These are phyloP conservation scores for Cichladusa arquata DNA, from an alignment of 2,113 vertebrate species.

Conservation along the genomic window DNA sequence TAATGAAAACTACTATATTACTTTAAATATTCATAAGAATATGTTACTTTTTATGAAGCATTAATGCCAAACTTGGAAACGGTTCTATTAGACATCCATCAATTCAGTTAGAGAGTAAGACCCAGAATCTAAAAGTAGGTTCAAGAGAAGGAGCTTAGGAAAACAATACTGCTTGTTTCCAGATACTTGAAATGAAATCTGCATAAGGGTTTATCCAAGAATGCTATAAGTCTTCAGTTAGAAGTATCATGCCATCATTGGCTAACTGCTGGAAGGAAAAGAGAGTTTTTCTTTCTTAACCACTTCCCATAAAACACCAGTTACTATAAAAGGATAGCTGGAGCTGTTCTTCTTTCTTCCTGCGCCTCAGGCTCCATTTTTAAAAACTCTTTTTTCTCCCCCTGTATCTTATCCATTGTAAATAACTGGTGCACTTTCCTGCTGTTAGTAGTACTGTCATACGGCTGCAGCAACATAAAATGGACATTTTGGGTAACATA, in stretches of 20 bases:
- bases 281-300: conserved; percentile 15
- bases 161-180: not conserved
- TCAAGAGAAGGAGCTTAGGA: not conserved
- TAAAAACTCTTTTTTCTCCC: not conserved
- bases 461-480: not conserved
- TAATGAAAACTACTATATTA: not conserved
- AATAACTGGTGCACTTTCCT: not conserved
- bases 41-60: not conserved
- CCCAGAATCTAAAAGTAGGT: not conserved
- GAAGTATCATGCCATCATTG: not conserved
- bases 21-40: not conserved
- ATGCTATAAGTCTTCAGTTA: not conserved
- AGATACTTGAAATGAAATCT: not conserved
- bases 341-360: conserved; percentile 16
- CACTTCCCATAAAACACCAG: conserved; percentile 24
- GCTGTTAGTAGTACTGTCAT: not conserved
- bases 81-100: not conserved
- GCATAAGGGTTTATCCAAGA: not conserved
- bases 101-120: not conserved
- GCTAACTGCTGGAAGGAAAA: not conserved
- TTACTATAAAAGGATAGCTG: conserved; percentile 52
- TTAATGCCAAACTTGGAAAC: not conserved
- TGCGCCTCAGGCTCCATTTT: not conserved
- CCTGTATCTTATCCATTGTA: not conserved
- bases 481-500: not conserved